These are phyloP conservation scores for Lacerta viridis DNA, from an alignment of 2,797 vertebrate species.

Conservation along the genomic window DNA sequence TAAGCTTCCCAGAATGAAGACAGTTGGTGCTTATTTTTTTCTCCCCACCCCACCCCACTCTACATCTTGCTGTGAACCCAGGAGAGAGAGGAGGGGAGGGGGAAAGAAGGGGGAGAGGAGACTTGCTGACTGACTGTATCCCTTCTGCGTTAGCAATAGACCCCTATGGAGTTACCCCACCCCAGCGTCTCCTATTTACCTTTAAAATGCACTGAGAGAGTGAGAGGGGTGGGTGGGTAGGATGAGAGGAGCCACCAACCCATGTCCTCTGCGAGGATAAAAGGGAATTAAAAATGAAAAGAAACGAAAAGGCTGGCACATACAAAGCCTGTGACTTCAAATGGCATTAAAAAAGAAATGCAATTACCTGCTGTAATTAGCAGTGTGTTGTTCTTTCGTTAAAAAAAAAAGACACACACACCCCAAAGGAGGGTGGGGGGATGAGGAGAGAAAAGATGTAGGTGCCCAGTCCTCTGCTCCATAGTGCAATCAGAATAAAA, in stretches of 20 bases:
- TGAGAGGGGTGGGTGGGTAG: neutral
- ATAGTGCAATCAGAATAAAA: slow-evolving; percentile 49
- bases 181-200: slow-evolving; percentile 79
- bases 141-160: slow-evolving; percentile 28
- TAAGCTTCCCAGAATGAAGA: slow-evolving; percentile 75
- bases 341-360: slow-evolving; percentile 79
- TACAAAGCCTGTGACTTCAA: slow-evolving; percentile 73
- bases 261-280: slow-evolving; percentile 70
- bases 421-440: too few relatives aligned
- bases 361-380: slow-evolving; percentile 80
- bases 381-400: slow-evolving; percentile 31
- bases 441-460: slow-evolving; percentile 45
- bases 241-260: slow-evolving; percentile 29
- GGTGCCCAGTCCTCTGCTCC: slow-evolving; percentile 73
- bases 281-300: slow-evolving; percentile 46
- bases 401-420: too few relatives aligned
- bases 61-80: neutral
- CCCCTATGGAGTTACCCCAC: neutral
- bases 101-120: neutral
- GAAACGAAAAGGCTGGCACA: neutral
- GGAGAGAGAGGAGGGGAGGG: neutral
- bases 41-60: too few relatives aligned
- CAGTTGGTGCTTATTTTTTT: neutral
- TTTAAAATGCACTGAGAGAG: slow-evolving; percentile 69
- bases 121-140: neutral